Base-by-base conservation (phyloP, 2,888 invertebrate species). In the Drosophila siamana region DNA sequence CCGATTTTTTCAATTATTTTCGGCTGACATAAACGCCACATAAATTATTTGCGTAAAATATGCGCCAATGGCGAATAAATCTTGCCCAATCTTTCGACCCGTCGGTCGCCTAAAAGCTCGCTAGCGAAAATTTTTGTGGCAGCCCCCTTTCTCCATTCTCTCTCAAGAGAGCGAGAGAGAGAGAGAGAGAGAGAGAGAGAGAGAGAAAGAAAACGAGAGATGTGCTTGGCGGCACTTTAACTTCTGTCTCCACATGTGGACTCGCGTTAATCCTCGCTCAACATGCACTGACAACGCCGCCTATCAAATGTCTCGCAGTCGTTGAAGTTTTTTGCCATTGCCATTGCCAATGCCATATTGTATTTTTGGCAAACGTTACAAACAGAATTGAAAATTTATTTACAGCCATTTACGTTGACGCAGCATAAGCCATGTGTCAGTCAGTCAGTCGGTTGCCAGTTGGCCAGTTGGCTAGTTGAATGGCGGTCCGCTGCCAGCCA, bases 41-140 rank as follows among this genome's bases (percentile, higher is more conserved):
- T 91, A 91, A 90, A 90, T 90, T 91, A 91, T 91, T 89, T 80
- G 88, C 89, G 83, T 83, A 88, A 90, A 89, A 89, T 89, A 89
- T 86, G 84, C 86, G 80, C 67, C 76, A 71, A 76, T 77, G 81
- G 69, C 71, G 81, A 88, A 91, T 90, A 91, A 90, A 90, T 90
- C 90, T 91, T 90, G 79, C 78, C 68, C 87, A 89, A 90, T 90
- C 91, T 84, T 80, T 62, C 46, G n/a, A 28, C 44, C 63, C 59
- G 43, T 52, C 24, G 59, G 38, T 9, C 74, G 59, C 62, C 83
- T 77, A 52, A 61, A 87, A 82, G 72, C 56, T 60, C 63, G 69
- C 86, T 59, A 68, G 60, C 46, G n/a, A 67, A 33, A 44, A 41
- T 60, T 64, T 57, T 44, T 44, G 19, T 61, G 61, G 19, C 54